Percentiles rank a stretch among this genome's conserved stretches.
phyloP scores from a whole-genome alignment of 92 coral and sea anemone species.

The Blastomussa wellsi region DNA sequence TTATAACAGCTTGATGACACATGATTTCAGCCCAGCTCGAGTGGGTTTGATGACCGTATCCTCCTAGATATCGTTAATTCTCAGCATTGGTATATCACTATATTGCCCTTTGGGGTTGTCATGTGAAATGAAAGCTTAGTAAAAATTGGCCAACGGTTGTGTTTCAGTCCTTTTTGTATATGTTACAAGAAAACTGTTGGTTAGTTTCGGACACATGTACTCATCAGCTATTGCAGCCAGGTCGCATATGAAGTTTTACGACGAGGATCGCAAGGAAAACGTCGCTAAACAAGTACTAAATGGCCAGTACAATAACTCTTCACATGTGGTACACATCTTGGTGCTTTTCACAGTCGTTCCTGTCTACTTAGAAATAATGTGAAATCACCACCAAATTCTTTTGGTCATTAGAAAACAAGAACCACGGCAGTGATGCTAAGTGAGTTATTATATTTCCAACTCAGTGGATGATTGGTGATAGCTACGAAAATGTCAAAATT shows the following conservation, averaged over 20 bases:
- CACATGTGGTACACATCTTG: not conserved
- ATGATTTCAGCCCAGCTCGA: constrained; percentile 17
- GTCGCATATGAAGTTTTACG: not conserved
- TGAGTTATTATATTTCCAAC: not conserved
- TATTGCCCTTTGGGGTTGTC: constrained; percentile 15
- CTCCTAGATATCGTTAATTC: constrained; percentile 29
- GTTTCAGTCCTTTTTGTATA: no score
- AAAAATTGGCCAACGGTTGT: not conserved
- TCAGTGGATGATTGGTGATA: not conserved
- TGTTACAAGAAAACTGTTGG: not conserved
- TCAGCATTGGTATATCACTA: constrained; percentile 39
- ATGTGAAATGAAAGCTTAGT: not conserved
- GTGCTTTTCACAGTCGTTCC: not conserved
- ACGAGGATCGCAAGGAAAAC: constrained; percentile 2
- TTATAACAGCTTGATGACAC: not conserved
- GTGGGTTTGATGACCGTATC: constrained; percentile 24
- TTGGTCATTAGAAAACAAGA: not conserved
- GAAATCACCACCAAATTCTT: no score
- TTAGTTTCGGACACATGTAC: not conserved
- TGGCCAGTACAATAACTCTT: not conserved
- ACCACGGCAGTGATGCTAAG: not conserved
- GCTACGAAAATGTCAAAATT: not conserved
- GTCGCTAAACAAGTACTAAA: not conserved
- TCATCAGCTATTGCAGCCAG: not conserved
- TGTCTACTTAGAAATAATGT: not conserved